Evolutionary conservation across 2,113 vertebrate genomes (phyloP).

Genomic region (Pollimyrus isidori): DNA sequence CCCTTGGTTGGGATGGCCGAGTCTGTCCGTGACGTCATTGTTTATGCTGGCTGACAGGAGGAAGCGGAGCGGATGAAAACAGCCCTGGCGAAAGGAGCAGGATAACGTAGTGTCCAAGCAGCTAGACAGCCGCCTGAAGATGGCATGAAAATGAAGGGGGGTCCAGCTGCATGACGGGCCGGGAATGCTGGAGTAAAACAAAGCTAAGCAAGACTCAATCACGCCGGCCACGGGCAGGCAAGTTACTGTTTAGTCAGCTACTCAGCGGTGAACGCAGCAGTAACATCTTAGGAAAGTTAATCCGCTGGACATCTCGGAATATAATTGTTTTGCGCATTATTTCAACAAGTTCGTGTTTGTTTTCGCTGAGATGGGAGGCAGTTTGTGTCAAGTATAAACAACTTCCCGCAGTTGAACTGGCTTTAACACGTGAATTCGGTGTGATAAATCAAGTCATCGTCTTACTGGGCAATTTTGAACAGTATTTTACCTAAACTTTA

Average conservation of each 20-base stretch:
- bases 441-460: neutral
- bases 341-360: neutral
- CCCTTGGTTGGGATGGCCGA: neutral
- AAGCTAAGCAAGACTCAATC: neutral
- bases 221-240: neutral
- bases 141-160: neutral
- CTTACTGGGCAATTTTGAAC: neutral
- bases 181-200: neutral
- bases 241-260: constrained; percentile 8
- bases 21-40: constrained; percentile 17
- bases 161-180: neutral
- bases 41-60: constrained; percentile 12
- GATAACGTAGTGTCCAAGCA: neutral
- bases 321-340: neutral
- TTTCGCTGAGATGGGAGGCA: neutral
- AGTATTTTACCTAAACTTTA: neutral
- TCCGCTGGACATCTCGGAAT: neutral
- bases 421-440: neutral
- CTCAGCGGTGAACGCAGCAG: neutral
- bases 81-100: neutral
- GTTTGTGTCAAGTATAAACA: neutral
- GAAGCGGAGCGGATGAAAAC: neutral
- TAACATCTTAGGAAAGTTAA: neutral
- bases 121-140: neutral
- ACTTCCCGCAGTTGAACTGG: neutral